Percentiles rank a stretch among this genome's conserved stretches.
These are phyloP conservation scores for Limnephilus lunatus DNA, from an alignment of 2,888 invertebrate species.

Conservation along the genomic window DNA sequence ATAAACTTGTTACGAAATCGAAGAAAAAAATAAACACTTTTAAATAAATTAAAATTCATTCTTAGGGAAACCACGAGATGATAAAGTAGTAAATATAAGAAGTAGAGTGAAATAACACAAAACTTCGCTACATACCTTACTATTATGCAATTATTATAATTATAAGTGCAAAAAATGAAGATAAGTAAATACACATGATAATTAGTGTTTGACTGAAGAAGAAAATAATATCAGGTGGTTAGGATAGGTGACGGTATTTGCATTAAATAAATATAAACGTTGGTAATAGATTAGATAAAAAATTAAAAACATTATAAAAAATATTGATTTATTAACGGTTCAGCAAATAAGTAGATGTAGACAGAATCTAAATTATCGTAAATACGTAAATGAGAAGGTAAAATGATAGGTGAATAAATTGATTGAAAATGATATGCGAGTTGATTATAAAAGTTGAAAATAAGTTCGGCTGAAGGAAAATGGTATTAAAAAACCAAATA, in stretches of 20 bases:
- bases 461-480: neutral
- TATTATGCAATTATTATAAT: too few species aligned
- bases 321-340: too few species aligned
- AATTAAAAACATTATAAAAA: neutral
- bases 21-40: neutral
- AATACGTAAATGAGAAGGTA: too few species aligned
- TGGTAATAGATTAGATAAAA: neutral
- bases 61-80: neutral
- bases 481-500: neutral
- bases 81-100: too few species aligned
- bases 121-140: too few species aligned
- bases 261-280: neutral
- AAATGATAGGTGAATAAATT: too few species aligned
- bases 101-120: too few species aligned
- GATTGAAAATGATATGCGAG: neutral
- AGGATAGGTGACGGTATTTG: neutral
- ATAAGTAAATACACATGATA: neutral
- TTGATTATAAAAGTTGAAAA: neutral
- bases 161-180: neutral
- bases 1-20: neutral
- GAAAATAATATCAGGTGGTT: neutral
- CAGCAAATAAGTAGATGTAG: too few species aligned
- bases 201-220: neutral
- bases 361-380: too few species aligned
- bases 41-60: neutral